These are phyloP conservation scores for Spermophilus dauricus DNA, from an alignment of 2,113 vertebrate species.

Conservation along the genomic window DNA sequence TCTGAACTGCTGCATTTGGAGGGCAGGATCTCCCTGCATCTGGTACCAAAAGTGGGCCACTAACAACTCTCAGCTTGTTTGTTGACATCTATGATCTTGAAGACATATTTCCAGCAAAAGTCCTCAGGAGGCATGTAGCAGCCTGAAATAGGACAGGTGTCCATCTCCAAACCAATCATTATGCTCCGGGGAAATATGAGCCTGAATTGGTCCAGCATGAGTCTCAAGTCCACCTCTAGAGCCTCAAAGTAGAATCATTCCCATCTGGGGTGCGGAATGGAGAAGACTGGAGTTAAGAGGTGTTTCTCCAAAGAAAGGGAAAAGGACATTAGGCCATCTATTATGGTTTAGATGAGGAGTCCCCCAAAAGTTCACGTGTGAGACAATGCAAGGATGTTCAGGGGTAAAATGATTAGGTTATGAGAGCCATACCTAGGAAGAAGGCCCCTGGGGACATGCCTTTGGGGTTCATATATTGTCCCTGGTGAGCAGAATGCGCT, in stretches of 20 bases:
- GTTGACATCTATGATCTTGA: background rate
- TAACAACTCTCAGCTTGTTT: background rate
- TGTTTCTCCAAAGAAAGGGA: background rate
- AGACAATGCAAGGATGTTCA: no score
- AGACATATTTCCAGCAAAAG: constrained; percentile 7
- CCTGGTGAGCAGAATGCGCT: no score
- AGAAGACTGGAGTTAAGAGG: background rate
- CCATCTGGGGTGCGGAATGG: no score
- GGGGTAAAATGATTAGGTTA: no score
- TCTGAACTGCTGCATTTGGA: background rate
- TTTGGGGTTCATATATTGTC: no score
- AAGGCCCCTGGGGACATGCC: no score
- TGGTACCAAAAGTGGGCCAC: background rate
- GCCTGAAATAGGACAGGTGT: background rate
- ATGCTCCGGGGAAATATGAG: background rate
- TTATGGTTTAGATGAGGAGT: no score
- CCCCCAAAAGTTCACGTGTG: no score
- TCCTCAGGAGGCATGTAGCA: background rate
- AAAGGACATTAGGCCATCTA: background rate
- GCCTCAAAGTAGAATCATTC: background rate
- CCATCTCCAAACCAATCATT: background rate
- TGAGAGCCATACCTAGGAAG: no score
- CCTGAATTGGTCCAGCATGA: background rate
- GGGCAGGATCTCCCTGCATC: background rate
- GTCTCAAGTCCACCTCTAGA: background rate